Conservation (phyloP, 2,888 invertebrate genomes). For the Aethes cnicana region DNA sequence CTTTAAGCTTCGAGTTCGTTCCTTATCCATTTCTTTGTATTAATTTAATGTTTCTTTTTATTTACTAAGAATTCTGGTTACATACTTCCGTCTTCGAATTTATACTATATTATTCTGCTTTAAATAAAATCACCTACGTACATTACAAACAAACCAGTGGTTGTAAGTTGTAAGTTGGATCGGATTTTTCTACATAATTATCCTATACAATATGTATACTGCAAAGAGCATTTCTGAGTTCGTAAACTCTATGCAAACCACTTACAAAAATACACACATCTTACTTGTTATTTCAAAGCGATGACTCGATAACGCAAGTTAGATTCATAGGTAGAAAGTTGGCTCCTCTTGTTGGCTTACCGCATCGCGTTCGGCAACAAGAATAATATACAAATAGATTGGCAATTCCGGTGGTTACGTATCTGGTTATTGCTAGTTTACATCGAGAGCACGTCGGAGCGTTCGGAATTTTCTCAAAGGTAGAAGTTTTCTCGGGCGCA, state of each 20-base stretch:
- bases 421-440: constrained; percentile 65
- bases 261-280: not conserved
- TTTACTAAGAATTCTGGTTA: too few relatives aligned
- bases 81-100: too few relatives aligned
- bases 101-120: too few relatives aligned
- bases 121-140: too few relatives aligned
- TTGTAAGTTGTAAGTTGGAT: too few relatives aligned
- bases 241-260: not conserved
- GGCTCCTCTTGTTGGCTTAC: constrained; percentile 16
- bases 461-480: constrained; percentile 71
- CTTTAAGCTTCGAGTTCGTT: too few relatives aligned
- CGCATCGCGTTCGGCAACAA: constrained; percentile 35
- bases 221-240: too few relatives aligned
- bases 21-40: too few relatives aligned
- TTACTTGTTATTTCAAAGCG: constrained; percentile 3
- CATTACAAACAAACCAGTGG: too few relatives aligned
- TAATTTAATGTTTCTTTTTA: too few relatives aligned
- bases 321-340: constrained; percentile 13
- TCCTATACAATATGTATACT: too few relatives aligned
- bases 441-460: constrained; percentile 61
- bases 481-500: constrained; percentile 69
- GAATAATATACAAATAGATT: constrained; percentile 57
- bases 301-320: constrained; percentile 10
- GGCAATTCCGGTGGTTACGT: constrained; percentile 61
- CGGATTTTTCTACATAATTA: too few relatives aligned